Evolutionary conservation across 2,797 vertebrate genomes (phyloP).

Genomic region (Rhinogobio ventralis): DNA sequence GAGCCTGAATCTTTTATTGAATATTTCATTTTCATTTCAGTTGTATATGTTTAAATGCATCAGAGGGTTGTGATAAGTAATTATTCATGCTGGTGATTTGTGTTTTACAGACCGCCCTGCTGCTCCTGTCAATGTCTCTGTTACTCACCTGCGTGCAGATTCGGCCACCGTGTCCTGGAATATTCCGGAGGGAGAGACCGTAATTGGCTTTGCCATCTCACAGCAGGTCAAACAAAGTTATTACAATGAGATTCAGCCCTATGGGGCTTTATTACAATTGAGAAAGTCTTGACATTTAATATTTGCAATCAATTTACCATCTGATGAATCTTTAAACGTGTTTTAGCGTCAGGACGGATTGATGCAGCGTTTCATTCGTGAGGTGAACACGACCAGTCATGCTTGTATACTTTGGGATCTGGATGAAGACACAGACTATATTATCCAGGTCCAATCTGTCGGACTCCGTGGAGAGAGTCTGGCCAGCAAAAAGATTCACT

Average conservation of each 20-base stretch:
- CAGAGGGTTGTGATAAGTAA: not conserved
- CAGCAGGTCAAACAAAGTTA: slow-evolving; percentile 85
- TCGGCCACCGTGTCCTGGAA: slow-evolving; percentile 97
- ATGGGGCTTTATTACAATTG: not conserved
- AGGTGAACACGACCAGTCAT: slow-evolving; percentile 95
- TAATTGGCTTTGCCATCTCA: slow-evolving; percentile 95
- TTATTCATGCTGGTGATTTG: slow-evolving; percentile 39
- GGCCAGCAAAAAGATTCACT: slow-evolving; percentile 89
- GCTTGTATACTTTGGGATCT: slow-evolving; percentile 96
- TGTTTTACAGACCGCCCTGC: slow-evolving; percentile 76
- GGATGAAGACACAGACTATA: slow-evolving; percentile 94
- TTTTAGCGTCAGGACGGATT: slow-evolving; percentile 92
- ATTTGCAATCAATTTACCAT: slow-evolving; percentile 1
- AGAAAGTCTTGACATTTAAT: slow-evolving; percentile 25
- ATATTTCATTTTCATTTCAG: not conserved
- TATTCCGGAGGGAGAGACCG: slow-evolving; percentile 90
- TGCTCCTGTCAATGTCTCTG: slow-evolving; percentile 92
- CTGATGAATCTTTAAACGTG: not conserved
- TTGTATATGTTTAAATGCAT: not conserved
- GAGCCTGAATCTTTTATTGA: not conserved
- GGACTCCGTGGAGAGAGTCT: slow-evolving; percentile 91
- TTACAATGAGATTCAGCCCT: slow-evolving; percentile 37
- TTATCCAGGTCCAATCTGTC: slow-evolving; percentile 94
- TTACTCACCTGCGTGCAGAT: slow-evolving; percentile 93
- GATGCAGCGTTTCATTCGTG: slow-evolving; percentile 94